Conservation (phyloP, 2,797 vertebrate genomes). For the Poeciliopsis presidionis region DNA sequence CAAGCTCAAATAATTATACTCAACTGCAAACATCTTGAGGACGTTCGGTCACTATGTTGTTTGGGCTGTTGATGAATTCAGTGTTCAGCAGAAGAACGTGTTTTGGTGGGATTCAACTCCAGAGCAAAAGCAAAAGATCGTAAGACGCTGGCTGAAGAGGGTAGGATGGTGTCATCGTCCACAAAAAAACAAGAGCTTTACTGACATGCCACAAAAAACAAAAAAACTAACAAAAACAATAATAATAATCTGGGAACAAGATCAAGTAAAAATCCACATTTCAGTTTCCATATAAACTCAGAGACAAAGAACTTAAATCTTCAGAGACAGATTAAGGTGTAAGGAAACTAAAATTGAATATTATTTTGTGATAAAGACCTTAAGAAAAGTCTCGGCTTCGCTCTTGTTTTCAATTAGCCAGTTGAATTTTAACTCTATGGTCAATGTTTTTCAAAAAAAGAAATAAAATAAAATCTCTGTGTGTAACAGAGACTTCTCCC, state of each 20-base stretch:
- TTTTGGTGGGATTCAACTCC: not conserved
- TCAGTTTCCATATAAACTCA: not conserved
- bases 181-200: not conserved
- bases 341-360: not conserved
- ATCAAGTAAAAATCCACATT: not conserved
- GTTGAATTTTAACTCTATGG: slow-evolving; percentile 35
- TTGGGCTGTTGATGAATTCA: not conserved
- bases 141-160: not conserved
- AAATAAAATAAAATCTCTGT: slow-evolving; percentile 40
- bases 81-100: not conserved
- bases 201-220: not conserved
- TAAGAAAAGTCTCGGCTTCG: not conserved
- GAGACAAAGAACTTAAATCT: not conserved
- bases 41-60: not conserved
- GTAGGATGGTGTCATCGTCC: not conserved
- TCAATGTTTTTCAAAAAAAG: slow-evolving; percentile 37
- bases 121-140: too few species aligned
- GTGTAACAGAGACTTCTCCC: slow-evolving; percentile 17
- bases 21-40: not conserved
- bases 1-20: not conserved
- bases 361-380: slow-evolving; percentile 7
- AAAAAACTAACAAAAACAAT: not conserved
- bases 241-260: not conserved
- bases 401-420: slow-evolving; percentile 1
- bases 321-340: not conserved